phyloP scores from a whole-genome alignment of 2,113 vertebrate species.

The Varanus salvator region DNA sequence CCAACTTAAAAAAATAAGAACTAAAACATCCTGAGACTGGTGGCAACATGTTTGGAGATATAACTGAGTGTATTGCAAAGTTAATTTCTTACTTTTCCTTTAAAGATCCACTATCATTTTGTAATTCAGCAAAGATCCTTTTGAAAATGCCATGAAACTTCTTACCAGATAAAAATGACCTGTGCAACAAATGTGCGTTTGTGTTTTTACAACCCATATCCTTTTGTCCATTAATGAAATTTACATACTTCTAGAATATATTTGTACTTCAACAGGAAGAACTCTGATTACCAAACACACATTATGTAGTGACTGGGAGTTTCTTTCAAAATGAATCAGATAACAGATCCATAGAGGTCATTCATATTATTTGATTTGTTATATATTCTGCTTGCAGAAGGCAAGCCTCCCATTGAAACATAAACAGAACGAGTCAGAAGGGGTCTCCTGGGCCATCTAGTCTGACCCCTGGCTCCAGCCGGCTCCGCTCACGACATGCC shows the following conservation, averaged over 20 bases:
- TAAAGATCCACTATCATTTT: conserved; percentile 2
- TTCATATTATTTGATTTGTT: neutral
- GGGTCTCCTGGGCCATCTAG: too few species aligned
- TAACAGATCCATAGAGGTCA: neutral
- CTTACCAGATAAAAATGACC: conserved; percentile 38
- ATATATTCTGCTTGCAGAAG: neutral
- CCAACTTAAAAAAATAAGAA: neutral
- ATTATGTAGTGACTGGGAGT: conserved; percentile 20
- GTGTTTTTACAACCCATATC: neutral
- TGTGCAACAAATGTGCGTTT: conserved; percentile 1
- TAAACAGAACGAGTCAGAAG: too few species aligned
- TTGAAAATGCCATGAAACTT: conserved; percentile 38
- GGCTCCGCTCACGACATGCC: too few species aligned
- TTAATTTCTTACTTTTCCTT: neutral
- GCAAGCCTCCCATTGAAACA: neutral
- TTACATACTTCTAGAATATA: neutral
- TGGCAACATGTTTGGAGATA: neutral
- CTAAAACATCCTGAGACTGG: neutral
- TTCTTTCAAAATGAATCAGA: conserved; percentile 19
- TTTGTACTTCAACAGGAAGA: conserved; percentile 9
- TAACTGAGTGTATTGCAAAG: neutral
- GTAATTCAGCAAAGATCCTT: conserved; percentile 41
- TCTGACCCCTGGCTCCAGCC: too few species aligned
- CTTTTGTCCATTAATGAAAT: neutral
- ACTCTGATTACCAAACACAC: neutral